These are phyloP conservation scores for Rhizomys pruinosus DNA, from an alignment of 2,113 vertebrate species.

Conservation along the genomic window DNA sequence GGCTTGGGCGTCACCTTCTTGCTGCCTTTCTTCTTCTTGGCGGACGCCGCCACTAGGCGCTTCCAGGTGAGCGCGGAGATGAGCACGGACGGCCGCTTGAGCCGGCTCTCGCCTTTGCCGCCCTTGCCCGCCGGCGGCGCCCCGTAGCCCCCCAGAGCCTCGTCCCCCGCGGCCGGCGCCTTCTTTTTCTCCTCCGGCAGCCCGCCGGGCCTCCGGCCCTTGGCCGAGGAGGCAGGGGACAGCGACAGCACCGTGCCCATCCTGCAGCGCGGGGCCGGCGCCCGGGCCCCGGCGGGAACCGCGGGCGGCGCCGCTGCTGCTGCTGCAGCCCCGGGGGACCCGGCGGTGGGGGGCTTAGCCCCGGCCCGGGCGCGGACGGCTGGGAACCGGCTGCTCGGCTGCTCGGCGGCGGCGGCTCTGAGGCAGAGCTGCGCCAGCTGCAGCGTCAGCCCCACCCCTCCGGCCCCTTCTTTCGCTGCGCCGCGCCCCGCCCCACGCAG, in stretches of 20 bases:
- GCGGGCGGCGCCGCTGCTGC: constrained; percentile 31
- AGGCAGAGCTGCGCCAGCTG: constrained; percentile 81
- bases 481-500: constrained; percentile 72
- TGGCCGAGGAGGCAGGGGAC: constrained; percentile 87
- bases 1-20: constrained; percentile 95
- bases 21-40: constrained; percentile 93
- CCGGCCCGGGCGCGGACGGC: constrained; percentile 67
- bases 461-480: constrained; percentile 53
- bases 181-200: constrained; percentile 82
- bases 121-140: constrained; percentile 79
- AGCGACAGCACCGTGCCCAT: constrained; percentile 98
- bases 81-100: constrained; percentile 92
- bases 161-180: constrained; percentile 83
- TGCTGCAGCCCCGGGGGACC: constrained; percentile 61
- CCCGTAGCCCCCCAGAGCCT: constrained; percentile 81
- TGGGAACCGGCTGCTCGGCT: constrained; percentile 40
- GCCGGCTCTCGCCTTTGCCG: constrained; percentile 92
- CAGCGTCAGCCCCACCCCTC: constrained; percentile 81
- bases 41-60: constrained; percentile 91
- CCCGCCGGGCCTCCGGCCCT: constrained; percentile 82
- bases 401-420: constrained; percentile 43
- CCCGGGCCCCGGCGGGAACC: constrained; percentile 80
- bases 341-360: constrained; percentile 55
- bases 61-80: constrained; percentile 95
- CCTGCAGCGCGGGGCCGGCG: constrained; percentile 80